Evolutionary conservation across 1,140 invertebrate species (phyloP).

Genomic region (Drosophila mauritiana): DNA sequence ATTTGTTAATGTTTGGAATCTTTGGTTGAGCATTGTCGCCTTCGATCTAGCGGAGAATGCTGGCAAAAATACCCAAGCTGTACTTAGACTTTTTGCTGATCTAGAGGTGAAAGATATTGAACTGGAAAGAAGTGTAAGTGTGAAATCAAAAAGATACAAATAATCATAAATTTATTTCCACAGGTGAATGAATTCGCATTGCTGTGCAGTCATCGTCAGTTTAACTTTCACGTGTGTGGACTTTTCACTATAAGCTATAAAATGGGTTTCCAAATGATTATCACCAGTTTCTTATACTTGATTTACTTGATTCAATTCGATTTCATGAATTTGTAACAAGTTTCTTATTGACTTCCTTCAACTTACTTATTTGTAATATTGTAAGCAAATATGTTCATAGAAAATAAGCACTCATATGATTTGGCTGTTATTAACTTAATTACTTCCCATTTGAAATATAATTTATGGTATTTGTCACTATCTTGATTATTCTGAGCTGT

Average conservation of each 20-base stretch:
- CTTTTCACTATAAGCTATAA: slow-evolving; percentile 51
- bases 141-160: too few species aligned
- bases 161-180: not conserved
- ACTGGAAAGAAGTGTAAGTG: not conserved
- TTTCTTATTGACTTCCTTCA: not conserved
- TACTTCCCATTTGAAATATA: too few species aligned
- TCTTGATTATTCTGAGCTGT: too few species aligned
- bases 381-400: too few species aligned
- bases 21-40: not conserved
- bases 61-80: not conserved
- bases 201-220: slow-evolving; percentile 35
- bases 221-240: slow-evolving; percentile 33
- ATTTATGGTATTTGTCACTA: too few species aligned
- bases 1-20: too few species aligned
- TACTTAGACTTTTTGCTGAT: not conserved
- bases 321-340: slow-evolving; percentile 22
- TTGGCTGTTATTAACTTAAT: too few species aligned
- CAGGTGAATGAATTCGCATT: slow-evolving; percentile 52
- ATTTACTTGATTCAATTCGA: slow-evolving; percentile 39
- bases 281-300: slow-evolving; percentile 36
- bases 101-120: not conserved
- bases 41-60: not conserved
- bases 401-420: too few species aligned
- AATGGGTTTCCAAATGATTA: slow-evolving; percentile 41
- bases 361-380: too few species aligned